Conservation (phyloP, 1,140 invertebrate species). For the Saccostrea glomerata region DNA sequence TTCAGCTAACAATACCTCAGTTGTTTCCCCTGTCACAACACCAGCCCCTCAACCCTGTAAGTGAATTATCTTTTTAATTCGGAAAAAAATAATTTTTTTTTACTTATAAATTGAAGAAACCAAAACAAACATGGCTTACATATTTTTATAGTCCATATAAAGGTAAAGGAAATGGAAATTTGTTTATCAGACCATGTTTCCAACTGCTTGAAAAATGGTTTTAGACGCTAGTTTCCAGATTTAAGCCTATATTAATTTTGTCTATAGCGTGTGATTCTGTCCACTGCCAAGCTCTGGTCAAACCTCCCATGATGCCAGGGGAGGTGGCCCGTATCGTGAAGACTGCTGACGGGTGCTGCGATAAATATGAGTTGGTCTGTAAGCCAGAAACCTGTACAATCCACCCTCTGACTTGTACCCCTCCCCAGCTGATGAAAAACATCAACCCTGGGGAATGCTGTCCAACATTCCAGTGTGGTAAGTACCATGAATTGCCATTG, state of each 20-base stretch:
- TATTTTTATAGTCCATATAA: too few relatives aligned
- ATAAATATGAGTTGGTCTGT: constrained; percentile 56
- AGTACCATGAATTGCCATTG: not conserved
- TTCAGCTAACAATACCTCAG: constrained; percentile 9
- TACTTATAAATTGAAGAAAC: too few relatives aligned
- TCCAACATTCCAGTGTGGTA: constrained; percentile 59
- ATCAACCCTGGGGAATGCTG: constrained; percentile 56
- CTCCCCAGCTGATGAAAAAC: constrained; percentile 42
- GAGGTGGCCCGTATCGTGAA: constrained; percentile 53
- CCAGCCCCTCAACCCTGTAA: constrained; percentile 17
- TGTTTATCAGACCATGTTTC: too few relatives aligned
- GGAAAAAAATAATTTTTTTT: too few relatives aligned
- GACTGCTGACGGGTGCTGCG: constrained; percentile 61
- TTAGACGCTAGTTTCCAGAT: not conserved
- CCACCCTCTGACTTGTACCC: constrained; percentile 42
- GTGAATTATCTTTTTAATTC: not conserved
- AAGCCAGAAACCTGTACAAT: constrained; percentile 53
- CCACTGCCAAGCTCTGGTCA: constrained; percentile 51
- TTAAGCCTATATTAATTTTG: not conserved
- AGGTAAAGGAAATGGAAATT: too few relatives aligned
- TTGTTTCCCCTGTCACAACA: constrained; percentile 11
- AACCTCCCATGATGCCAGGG: constrained; percentile 56
- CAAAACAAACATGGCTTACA: too few relatives aligned
- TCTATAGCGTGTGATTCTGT: constrained; percentile 45
- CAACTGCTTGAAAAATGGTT: not conserved